phyloP scores from a whole-genome alignment of 1,140 invertebrate genomes.

The Diabrotica virgifera region DNA sequence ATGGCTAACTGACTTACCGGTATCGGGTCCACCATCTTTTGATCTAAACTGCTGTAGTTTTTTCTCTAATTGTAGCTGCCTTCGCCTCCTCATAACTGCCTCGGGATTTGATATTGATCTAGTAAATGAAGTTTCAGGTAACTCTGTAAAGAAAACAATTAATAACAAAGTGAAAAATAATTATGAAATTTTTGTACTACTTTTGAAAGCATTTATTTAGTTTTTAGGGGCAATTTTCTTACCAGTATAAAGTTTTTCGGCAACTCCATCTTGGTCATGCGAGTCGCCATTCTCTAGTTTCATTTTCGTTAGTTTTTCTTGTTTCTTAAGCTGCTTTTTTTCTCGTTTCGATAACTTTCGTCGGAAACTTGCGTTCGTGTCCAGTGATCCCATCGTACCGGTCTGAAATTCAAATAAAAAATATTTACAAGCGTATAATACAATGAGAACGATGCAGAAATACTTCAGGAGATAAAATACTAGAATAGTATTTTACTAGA shows the following conservation, averaged over 20 bases:
- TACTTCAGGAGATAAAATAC: too few relatives aligned
- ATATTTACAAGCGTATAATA: too few relatives aligned
- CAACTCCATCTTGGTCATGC: conserved; percentile 79
- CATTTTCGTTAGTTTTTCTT: conserved; percentile 85
- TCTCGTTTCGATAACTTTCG: conserved; percentile 97
- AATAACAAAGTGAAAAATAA: too few relatives aligned
- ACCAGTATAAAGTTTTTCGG: conserved; percentile 91
- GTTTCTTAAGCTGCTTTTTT: conserved; percentile 97
- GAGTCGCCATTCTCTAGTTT: conserved; percentile 71
- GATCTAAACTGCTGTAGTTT: conserved; percentile 95
- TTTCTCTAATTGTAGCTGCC: conserved; percentile 96
- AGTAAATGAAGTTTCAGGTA: conserved; percentile 97
- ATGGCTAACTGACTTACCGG: conserved; percentile 48
- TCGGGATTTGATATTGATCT: conserved; percentile 98
- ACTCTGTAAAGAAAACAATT: conserved; percentile 60
- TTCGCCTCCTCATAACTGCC: conserved; percentile 92
- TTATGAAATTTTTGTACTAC: too few relatives aligned
- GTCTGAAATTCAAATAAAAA: conserved; percentile 45
- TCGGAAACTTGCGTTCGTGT: conserved; percentile 66
- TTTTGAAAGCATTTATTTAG: too few relatives aligned
- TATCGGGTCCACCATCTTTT: conserved; percentile 89
- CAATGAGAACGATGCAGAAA: too few relatives aligned
- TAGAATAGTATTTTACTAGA: too few relatives aligned
- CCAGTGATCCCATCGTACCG: conserved; percentile 58
- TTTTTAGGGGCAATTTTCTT: conserved; percentile 7